Percentiles rank a stretch among this genome's conserved stretches.
Conservation (phyloP, 2,888 invertebrate species). For the Cecidostiba fungosa region DNA sequence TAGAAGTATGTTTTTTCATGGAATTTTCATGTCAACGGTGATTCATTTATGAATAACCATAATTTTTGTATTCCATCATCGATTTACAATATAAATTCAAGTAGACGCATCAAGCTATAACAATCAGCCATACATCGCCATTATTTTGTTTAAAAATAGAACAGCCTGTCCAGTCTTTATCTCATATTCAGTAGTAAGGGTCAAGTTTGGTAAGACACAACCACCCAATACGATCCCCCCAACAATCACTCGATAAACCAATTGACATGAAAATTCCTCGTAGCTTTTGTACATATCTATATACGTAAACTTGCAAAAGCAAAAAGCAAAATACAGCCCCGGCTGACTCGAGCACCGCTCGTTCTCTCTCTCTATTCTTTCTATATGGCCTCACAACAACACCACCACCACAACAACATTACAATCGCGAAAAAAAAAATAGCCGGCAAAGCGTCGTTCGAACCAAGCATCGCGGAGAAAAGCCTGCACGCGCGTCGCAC, state of each 20-base stretch:
- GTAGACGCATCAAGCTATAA: not conserved
- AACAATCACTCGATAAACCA: not conserved
- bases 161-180: too few species aligned
- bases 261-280: not conserved
- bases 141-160: too few species aligned
- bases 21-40: conserved; percentile 2
- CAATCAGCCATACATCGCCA: too few species aligned
- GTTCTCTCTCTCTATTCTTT: conserved; percentile 3
- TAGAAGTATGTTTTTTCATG: conserved; percentile 11
- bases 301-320: not conserved
- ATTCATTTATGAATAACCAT: not conserved
- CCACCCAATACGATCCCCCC: not conserved
- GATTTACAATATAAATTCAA: not conserved
- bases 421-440: not conserved
- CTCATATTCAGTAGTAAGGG: not conserved
- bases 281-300: not conserved
- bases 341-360: conserved; percentile 6
- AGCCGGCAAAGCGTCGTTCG: conserved; percentile 51
- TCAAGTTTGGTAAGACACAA: not conserved
- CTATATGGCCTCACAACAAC: conserved; percentile 1
- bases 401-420: conserved; percentile 15
- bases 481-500: conserved; percentile 54
- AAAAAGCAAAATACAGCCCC: not conserved
- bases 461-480: conserved; percentile 43
- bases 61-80: too few species aligned